Conservation (phyloP, 2,113 vertebrate species). For the Beaufortia kweichowensis region DNA sequence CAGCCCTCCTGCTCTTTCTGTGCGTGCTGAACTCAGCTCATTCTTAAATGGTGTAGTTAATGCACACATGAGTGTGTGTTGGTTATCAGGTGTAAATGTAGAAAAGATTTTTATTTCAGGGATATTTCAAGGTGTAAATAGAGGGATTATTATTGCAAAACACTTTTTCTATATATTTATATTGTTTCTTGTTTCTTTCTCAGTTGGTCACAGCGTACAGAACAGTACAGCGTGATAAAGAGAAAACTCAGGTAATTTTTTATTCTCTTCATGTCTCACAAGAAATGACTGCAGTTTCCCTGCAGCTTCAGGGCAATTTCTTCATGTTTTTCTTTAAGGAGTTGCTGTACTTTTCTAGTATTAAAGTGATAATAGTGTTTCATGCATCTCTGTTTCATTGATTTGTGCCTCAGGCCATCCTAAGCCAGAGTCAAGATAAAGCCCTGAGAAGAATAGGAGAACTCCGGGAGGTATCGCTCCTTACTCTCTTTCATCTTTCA, state of each 20-base stretch:
- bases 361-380: constrained; percentile 5
- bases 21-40: too few species aligned
- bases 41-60: too few species aligned
- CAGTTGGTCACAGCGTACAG: constrained; percentile 90
- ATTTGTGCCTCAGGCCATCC: constrained; percentile 76
- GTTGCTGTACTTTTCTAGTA: neutral
- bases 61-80: too few species aligned
- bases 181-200: constrained; percentile 8
- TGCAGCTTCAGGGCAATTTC: neutral
- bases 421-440: constrained; percentile 97
- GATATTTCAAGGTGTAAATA: too few species aligned
- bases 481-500: neutral
- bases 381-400: constrained; percentile 35
- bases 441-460: constrained; percentile 92
- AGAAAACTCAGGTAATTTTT: constrained; percentile 88
- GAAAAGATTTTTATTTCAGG: too few species aligned
- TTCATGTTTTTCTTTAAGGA: neutral
- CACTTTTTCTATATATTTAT: neutral
- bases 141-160: too few species aligned
- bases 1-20: too few species aligned
- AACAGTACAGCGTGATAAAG: constrained; percentile 88
- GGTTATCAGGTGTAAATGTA: too few species aligned
- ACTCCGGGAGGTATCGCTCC: constrained; percentile 85
- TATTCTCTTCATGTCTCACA: neutral
- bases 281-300: neutral